phyloP scores from a whole-genome alignment of 2,113 vertebrate genomes.

The Plectropomus leopardus region DNA sequence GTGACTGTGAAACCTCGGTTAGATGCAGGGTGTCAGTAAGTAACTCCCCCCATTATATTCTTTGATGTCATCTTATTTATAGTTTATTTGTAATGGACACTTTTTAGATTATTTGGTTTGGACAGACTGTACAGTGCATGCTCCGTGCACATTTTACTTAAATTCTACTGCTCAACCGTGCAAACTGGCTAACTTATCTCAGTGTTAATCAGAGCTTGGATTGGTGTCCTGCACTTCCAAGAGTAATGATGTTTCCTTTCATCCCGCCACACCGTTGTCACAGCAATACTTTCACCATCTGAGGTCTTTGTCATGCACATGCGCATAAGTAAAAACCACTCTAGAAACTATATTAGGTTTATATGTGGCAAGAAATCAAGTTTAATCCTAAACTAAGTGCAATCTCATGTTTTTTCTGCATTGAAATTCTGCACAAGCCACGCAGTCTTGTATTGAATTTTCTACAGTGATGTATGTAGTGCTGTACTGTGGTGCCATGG shows the following conservation, averaged over 20 bases:
- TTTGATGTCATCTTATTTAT: background rate
- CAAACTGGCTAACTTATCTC: background rate
- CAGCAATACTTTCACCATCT: background rate
- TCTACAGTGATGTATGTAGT: background rate
- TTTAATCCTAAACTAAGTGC: background rate
- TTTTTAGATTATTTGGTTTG: background rate
- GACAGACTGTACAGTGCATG: background rate
- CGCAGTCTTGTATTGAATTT: background rate
- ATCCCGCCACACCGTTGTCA: background rate
- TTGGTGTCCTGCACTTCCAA: background rate
- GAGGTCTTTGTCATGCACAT: slow-evolving; percentile 9
- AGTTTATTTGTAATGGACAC: background rate
- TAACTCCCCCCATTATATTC: background rate
- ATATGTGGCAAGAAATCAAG: slow-evolving; percentile 2
- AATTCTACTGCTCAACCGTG: background rate
- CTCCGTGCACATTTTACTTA: background rate
- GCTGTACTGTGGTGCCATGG: background rate
- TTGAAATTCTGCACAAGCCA: background rate
- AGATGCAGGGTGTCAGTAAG: too few species aligned
- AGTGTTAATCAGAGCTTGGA: background rate
- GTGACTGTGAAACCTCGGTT: background rate
- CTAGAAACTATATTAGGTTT: background rate
- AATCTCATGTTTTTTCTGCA: background rate
- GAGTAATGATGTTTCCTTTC: background rate
- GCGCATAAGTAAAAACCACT: background rate